phyloP scores from a whole-genome alignment of 2,113 vertebrate species.

The Tursiops truncatus region DNA sequence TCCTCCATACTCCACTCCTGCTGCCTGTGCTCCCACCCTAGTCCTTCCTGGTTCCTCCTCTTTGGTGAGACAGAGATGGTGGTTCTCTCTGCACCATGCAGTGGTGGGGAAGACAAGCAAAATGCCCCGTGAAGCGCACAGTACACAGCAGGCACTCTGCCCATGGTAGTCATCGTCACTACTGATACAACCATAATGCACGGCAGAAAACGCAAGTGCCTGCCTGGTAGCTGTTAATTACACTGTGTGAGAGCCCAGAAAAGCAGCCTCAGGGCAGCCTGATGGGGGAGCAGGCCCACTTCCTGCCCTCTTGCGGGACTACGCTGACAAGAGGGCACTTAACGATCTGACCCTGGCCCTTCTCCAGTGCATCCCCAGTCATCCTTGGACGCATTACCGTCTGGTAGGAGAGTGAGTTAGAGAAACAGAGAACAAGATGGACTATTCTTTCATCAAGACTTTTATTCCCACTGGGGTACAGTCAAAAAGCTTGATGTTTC shows the following conservation, averaged over 20 bases:
- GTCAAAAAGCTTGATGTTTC: constrained; percentile 32
- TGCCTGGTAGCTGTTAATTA: background rate
- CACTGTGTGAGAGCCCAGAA: background rate
- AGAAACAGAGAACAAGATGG: background rate
- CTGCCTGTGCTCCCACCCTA: background rate
- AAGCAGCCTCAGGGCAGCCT: background rate
- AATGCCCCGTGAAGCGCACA: fast-evolving
- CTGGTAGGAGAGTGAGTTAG: background rate
- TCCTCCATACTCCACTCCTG: background rate
- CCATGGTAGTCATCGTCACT: background rate
- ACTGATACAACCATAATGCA: background rate
- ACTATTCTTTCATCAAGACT: background rate
- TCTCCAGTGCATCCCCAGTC: background rate
- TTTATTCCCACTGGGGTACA: background rate
- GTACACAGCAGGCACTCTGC: background rate
- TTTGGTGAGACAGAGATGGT: background rate
- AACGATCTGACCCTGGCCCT: background rate
- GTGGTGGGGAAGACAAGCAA: background rate
- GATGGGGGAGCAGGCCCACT: background rate
- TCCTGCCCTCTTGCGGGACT: background rate
- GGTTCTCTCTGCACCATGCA: background rate
- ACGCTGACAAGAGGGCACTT: background rate
- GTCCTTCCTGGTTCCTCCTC: background rate
- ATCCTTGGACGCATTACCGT: background rate
- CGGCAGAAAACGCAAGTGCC: background rate